A percentile compares a stretch with the other conserved stretches of the same genome.
phyloP scores from a whole-genome alignment of 2,113 vertebrate species.

The Amazona guildingii region DNA sequence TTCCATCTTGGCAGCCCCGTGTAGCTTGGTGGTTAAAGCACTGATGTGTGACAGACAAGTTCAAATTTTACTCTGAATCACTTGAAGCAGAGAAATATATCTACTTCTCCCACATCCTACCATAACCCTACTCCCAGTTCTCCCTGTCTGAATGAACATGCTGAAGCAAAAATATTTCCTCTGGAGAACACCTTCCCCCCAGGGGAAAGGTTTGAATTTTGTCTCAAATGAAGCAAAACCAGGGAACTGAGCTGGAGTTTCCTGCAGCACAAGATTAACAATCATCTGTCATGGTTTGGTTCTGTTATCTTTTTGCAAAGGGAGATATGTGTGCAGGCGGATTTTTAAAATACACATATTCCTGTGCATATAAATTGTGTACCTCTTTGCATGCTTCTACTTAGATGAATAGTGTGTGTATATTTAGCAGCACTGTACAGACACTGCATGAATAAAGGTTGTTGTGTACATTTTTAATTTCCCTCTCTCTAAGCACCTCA shows the following conservation, averaged over 20 bases:
- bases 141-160: slow-evolving; percentile 16
- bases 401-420: background rate
- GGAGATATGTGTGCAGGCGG: background rate
- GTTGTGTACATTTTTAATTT: background rate
- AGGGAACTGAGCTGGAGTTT: slow-evolving; percentile 8
- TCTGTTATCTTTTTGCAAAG: slow-evolving; percentile 14
- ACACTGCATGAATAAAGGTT: background rate
- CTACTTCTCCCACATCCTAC: background rate
- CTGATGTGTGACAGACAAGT: background rate
- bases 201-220: background rate
- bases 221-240: slow-evolving; percentile 29
- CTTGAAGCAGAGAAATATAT: background rate
- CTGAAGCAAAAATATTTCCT: background rate
- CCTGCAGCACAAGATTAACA: slow-evolving; percentile 42
- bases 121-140: background rate
- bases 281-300: slow-evolving; percentile 29
- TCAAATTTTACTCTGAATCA: background rate
- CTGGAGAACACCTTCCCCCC: background rate
- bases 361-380: background rate
- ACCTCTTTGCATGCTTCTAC: background rate
- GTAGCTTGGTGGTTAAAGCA: background rate
- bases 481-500: background rate
- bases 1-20: background rate
- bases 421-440: background rate
- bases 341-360: slow-evolving; percentile 16